A percentile compares a stretch with the other conserved stretches of the same genome.
Conservation (phyloP, 2,113 vertebrate species). For the Microcebus griseorufus region DNA sequence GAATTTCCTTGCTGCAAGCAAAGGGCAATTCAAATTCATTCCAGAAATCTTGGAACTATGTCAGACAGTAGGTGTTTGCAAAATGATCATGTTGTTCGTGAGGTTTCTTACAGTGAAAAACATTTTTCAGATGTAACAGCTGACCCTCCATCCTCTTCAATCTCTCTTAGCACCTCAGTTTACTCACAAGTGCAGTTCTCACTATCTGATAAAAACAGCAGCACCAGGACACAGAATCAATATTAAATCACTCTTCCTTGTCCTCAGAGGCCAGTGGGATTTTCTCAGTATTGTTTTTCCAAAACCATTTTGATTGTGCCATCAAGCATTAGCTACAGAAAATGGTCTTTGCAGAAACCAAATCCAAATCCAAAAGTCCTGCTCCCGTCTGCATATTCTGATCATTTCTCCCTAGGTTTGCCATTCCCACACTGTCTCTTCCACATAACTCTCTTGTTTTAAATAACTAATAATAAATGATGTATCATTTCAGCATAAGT, state of each 20-base stretch:
- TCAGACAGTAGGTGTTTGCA: neutral
- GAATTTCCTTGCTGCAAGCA: conserved; percentile 6
- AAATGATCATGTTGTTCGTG: neutral
- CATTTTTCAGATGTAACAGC: neutral
- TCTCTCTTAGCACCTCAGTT: neutral
- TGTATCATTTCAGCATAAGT: neutral
- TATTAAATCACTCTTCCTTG: neutral
- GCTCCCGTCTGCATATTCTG: neutral
- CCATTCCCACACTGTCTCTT: neutral
- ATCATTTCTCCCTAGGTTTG: neutral
- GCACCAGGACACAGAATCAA: neutral
- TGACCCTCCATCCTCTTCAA: neutral
- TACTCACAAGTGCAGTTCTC: neutral
- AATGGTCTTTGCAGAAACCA: neutral
- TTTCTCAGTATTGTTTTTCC: neutral
- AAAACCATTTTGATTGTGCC: neutral
- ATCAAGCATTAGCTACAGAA: neutral
- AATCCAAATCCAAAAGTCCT: neutral
- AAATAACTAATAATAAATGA: neutral
- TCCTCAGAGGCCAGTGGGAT: neutral
- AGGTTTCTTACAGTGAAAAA: neutral
- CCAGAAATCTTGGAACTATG: neutral
- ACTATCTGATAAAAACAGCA: neutral
- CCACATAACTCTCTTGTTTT: neutral
- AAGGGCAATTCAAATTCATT: conserved; percentile 8